A percentile compares a stretch with the other conserved stretches of the same genome.
These are phyloP conservation scores for Arion vulgaris DNA, from an alignment of 1,140 invertebrate species.

Conservation along the genomic window DNA sequence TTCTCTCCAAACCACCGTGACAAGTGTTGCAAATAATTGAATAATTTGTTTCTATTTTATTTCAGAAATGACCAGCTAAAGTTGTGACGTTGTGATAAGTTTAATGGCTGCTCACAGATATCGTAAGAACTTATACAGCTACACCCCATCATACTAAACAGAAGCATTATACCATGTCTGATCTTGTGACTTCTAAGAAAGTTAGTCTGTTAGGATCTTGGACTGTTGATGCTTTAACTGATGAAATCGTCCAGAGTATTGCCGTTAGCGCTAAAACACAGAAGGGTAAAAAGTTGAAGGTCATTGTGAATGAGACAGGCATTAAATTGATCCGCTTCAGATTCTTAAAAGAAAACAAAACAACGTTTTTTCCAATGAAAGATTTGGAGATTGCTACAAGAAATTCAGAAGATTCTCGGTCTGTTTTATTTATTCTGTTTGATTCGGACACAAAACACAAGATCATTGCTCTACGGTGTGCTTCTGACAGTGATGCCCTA, in stretches of 20 bases:
- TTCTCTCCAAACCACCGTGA: no score
- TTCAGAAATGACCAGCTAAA: no score
- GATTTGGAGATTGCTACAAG: neutral
- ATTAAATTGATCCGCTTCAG: neutral
- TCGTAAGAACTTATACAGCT: no score
- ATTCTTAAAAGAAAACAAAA: neutral
- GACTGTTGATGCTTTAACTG: neutral
- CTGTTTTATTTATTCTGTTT: neutral
- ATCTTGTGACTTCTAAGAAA: neutral
- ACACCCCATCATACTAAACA: no score
- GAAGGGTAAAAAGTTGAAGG: neutral
- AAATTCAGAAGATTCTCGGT: neutral
- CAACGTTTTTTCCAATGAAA: neutral
- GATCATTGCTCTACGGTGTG: neutral
- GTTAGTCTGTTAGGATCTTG: neutral
- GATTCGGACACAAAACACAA: neutral
- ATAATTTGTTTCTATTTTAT: no score
- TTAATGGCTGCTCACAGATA: no score
- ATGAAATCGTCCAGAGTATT: neutral
- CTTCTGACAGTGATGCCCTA: neutral
- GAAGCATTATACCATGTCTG: neutral
- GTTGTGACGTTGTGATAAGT: no score
- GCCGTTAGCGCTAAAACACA: neutral
- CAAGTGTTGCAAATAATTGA: no score
- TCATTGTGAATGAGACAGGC: neutral